phyloP scores from a whole-genome alignment of 2,113 vertebrate species.

The Otocyon megalotis region DNA sequence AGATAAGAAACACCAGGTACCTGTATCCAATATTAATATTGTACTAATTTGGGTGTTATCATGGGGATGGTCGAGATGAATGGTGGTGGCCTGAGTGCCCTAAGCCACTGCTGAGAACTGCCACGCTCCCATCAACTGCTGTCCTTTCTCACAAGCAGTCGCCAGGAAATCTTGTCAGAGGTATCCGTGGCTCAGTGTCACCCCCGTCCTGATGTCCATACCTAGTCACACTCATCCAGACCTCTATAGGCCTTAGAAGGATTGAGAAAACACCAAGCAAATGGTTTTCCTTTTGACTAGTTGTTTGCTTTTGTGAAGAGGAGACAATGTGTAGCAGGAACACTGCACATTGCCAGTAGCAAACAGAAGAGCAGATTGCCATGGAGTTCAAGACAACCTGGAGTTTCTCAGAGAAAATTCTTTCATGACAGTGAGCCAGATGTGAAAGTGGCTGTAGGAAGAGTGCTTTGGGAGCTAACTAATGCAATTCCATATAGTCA shows the following conservation, averaged over 20 bases:
- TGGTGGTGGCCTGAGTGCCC: neutral
- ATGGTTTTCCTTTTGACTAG: neutral
- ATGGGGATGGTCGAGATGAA: neutral
- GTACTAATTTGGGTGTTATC: neutral
- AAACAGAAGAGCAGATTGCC: neutral
- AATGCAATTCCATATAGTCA: neutral
- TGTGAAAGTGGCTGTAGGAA: neutral
- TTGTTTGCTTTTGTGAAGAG: neutral
- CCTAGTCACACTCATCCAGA: neutral
- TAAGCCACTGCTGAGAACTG: neutral
- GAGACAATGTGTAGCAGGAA: neutral
- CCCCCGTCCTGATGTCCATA: rapidly evolving
- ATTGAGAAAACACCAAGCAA: neutral
- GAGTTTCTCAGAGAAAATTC: neutral
- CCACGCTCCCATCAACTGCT: neutral
- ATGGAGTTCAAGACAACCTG: neutral
- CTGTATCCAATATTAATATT: neutral
- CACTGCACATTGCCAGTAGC: neutral
- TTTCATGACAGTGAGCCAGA: neutral
- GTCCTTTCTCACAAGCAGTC: neutral
- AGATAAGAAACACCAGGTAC: neutral
- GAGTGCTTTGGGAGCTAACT: neutral
- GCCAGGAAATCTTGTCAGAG: neutral
- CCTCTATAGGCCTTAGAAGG: neutral
- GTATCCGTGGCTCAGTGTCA: neutral